Percentiles rank a stretch among this genome's conserved stretches.
Conservation (phyloP, 2,113 vertebrate species). For the Pyxicephalus adspersus region DNA sequence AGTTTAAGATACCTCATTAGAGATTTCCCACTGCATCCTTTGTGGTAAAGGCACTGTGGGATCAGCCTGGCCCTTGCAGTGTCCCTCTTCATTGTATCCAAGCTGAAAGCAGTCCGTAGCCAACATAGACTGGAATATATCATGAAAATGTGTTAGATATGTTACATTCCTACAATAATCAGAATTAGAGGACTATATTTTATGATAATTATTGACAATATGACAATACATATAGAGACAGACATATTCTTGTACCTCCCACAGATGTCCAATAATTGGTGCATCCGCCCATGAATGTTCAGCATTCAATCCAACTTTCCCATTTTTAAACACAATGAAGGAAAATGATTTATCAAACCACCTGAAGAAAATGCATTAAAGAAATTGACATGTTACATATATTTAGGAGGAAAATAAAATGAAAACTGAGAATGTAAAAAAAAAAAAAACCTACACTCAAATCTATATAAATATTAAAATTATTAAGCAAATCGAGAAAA, state of each 20-base stretch:
- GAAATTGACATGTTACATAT: background rate
- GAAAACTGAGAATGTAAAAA: background rate
- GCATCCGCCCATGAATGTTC: constrained; percentile 90
- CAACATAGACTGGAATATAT: constrained; percentile 62
- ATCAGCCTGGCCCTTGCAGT: constrained; percentile 67
- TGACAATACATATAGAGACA: too few species aligned
- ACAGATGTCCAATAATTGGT: constrained; percentile 83
- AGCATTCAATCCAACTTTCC: constrained; percentile 83
- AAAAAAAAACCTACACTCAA: background rate
- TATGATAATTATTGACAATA: too few species aligned
- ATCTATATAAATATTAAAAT: too few species aligned
- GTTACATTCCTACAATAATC: too few species aligned
- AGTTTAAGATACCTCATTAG: constrained; percentile 63
- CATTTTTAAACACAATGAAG: constrained; percentile 82
- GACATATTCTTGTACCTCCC: constrained; percentile 76
- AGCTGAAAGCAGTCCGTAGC: constrained; percentile 70
- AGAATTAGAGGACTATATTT: too few species aligned
- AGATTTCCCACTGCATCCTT: constrained; percentile 71
- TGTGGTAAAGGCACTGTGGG: constrained; percentile 61
- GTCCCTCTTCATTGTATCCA: constrained; percentile 66
- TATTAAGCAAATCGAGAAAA: background rate
- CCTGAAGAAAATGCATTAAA: constrained; percentile 61
- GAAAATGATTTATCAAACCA: constrained; percentile 92
- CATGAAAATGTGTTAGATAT: background rate
- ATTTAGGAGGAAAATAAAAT: constrained; percentile 7